phyloP scores from a whole-genome alignment of 2,888 invertebrate genomes.

The Camptogramma bilineatum region DNA sequence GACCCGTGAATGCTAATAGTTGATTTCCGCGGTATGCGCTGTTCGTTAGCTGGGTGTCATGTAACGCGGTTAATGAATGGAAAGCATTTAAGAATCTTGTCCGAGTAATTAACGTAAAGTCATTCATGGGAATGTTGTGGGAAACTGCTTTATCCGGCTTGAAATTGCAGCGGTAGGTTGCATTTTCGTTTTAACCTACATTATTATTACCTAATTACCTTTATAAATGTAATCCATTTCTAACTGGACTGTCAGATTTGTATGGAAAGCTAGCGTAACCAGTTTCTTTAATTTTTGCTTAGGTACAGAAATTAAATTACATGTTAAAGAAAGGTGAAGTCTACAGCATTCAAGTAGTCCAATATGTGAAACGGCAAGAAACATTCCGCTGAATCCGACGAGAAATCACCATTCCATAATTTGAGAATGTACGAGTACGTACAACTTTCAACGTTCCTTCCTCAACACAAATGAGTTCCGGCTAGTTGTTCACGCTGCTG shows the following conservation, averaged over 20 bases:
- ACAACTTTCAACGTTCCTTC: conserved; percentile 51
- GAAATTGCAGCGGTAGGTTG: not conserved
- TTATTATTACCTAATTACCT: not conserved
- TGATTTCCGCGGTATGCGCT: conserved; percentile 52
- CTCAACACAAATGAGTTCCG: conserved; percentile 51
- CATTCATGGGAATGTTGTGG: conserved; percentile 20
- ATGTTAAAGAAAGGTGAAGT: not conserved
- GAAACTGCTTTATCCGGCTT: conserved; percentile 20
- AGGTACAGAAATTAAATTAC: not conserved
- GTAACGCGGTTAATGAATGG: conserved; percentile 53
- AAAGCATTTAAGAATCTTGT: conserved; percentile 43
- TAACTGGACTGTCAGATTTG: not conserved
- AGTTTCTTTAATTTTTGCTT: not conserved
- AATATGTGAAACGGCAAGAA: conserved; percentile 8
- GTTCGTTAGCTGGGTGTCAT: conserved; percentile 46
- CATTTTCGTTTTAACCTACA: conserved; percentile 1
- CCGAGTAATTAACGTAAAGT: conserved; percentile 40
- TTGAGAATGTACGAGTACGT: conserved; percentile 33
- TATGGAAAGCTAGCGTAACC: not conserved
- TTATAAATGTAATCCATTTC: not conserved
- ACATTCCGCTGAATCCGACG: conserved; percentile 18
- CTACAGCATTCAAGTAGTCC: not conserved
- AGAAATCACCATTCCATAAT: conserved; percentile 29
- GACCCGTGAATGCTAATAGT: conserved; percentile 51
- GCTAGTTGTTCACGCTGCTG: conserved; percentile 50